Evolutionary conservation across 2,113 vertebrate genomes (phyloP).

Genomic region (Mustelus asterias): DNA sequence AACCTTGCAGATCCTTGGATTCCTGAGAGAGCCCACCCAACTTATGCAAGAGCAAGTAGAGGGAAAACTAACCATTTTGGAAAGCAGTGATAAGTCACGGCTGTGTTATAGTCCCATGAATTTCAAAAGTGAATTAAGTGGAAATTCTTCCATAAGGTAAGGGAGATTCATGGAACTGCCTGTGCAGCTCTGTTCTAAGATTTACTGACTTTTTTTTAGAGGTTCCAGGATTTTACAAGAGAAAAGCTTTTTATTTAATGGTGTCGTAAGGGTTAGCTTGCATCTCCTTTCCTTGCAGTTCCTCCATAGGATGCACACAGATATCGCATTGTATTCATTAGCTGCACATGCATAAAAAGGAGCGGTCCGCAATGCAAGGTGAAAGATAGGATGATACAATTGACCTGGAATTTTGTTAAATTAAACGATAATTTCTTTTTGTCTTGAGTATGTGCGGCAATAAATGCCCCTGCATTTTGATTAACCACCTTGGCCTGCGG

Average conservation of each 20-base stretch:
- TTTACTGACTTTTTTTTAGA: slow-evolving; percentile 31
- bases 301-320: not conserved
- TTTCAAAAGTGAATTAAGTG: slow-evolving; percentile 35
- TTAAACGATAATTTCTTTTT: slow-evolving; percentile 37
- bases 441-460: slow-evolving; percentile 25
- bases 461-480: slow-evolving; percentile 35
- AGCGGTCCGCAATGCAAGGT: slow-evolving; percentile 16
- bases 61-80: slow-evolving; percentile 4
- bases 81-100: slow-evolving; percentile 11
- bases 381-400: slow-evolving; percentile 35
- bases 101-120: slow-evolving; percentile 28
- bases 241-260: slow-evolving; percentile 38
- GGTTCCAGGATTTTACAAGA: slow-evolving; percentile 33
- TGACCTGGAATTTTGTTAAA: slow-evolving; percentile 38
- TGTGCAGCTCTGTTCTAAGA: not conserved
- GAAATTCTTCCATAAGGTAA: not conserved
- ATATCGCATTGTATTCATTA: slow-evolving; percentile 20
- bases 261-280: slow-evolving; percentile 34
- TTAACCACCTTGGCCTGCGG: slow-evolving; percentile 30
- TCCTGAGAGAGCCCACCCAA: not conserved
- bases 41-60: not conserved
- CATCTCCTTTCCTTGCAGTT: slow-evolving; percentile 30
- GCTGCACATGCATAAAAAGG: slow-evolving; percentile 3
- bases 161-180: not conserved
- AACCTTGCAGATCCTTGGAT: slow-evolving; percentile 25